Evolutionary conservation across 2,797 vertebrate species (phyloP), one percentile per base, ranked within the genome.

Genomic region (Chelon labrosus): DNA sequence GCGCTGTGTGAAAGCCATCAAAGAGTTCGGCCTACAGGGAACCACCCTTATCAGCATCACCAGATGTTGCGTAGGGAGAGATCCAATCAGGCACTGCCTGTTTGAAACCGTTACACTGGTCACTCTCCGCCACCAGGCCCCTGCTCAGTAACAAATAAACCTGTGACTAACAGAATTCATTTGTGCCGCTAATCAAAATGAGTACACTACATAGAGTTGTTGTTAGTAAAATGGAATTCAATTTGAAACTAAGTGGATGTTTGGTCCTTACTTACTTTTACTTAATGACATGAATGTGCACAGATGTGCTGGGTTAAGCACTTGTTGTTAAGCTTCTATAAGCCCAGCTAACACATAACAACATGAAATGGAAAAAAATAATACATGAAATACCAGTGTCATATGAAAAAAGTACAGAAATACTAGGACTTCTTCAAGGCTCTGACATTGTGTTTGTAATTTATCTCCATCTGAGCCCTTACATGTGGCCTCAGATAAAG

Each of bases 31-130:
- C 85, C 85, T 70, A 78, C 79, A 58, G 90, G 89, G 86, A 85
- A 65, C 65, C 75, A 46, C 61, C 80, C 91, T 93, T 93, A 93
- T 94, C 93, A 38, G 76, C 57, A 47, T 79, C 82, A 55, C 73
- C 92, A 92, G 88, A 92, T 89, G 84, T 85, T 85, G 63, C 56
- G 51, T 65, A 58, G 75, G 63, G 71, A 85, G 79, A 61, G 69
- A 93, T 93, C 79, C 51, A 53, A 88, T 93, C 88, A 85, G 70
- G 22, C 31, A 53, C 67, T 73, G 85, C 78, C 71, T 72, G 70
- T 82, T 79, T 80, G 73, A 86, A 83, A 86, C 70, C 7, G 65
- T 80, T 75, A 63, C 77, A 74, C 80, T 82, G 80, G 73, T 69
- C 69, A 58, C 86, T 67, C 37, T 60, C 35, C 60, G 66, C 65